Evolutionary conservation across 1,140 invertebrate genomes (phyloP).

Genomic region (Drosophila pseudoobscura): DNA sequence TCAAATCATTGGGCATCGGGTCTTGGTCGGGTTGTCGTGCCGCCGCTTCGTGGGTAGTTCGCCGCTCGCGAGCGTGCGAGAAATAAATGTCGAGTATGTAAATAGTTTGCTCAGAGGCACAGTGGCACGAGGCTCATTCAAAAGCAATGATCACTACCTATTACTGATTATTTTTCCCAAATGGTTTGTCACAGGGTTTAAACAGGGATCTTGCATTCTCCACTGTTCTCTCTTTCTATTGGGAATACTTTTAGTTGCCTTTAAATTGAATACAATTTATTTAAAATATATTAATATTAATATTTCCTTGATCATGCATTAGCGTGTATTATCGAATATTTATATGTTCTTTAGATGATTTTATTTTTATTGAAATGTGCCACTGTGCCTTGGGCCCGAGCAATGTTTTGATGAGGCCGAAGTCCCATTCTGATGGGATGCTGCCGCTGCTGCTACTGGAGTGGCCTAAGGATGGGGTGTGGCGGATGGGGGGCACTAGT

Average conservation of each 20-base stretch:
- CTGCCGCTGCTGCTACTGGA: not conserved
- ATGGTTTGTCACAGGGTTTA: too few species aligned
- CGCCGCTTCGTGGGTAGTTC: slow-evolving; percentile 17
- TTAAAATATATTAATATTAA: too few species aligned
- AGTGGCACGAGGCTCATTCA: slow-evolving; percentile 27
- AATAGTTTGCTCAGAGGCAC: slow-evolving; percentile 53
- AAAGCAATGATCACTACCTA: too few species aligned
- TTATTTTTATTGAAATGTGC: not conserved
- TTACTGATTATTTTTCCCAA: too few species aligned
- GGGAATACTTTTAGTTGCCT: too few species aligned
- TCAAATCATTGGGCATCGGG: slow-evolving; percentile 41
- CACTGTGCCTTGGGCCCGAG: slow-evolving; percentile 3
- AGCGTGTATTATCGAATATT: too few species aligned
- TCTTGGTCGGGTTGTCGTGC: slow-evolving; percentile 30
- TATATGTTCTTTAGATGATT: too few species aligned
- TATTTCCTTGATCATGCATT: too few species aligned
- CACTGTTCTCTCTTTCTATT: too few species aligned
- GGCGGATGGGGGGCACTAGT: not conserved
- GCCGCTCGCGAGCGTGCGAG: slow-evolving; percentile 51
- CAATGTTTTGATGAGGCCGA: slow-evolving; percentile 20
- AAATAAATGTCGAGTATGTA: slow-evolving; percentile 71
- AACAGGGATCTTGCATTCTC: too few species aligned
- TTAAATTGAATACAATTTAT: too few species aligned
- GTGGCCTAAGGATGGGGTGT: not conserved
- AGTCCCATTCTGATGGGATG: slow-evolving; percentile 2